Evolutionary conservation across 2,113 vertebrate species (phyloP), one percentile per base, ranked within the genome.

Genomic region (Cynocephalus volans): DNA sequence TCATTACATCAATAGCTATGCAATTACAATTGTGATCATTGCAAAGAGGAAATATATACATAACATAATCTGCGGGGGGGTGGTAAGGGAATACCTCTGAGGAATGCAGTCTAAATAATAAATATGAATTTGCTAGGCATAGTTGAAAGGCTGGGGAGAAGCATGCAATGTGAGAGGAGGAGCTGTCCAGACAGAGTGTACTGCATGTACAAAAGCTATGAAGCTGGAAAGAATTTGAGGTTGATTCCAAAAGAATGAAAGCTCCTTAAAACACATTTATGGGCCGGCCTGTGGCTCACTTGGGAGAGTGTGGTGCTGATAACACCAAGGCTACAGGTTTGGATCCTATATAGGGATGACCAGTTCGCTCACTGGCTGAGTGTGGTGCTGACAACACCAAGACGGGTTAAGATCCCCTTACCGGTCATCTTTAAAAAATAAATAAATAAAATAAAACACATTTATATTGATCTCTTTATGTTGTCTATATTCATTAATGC

Each of bases 1-100:
- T 85, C n/a, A 77, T 96, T 90, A 45, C 18, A 18, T 93, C 75
- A 91, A n/a, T 90, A 73, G 76, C 60, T 90, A 23, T 60, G 79
- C 24, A 84, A 3, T 96, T 89, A 75, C 4, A 90, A 65, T 69
- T 95, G 54, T 90, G 45, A 84, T 86, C 45, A 69, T 96, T 85
- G 31, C 48, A 83, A 91, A 93, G 60, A 84, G 60, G 48, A 76
- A 60, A 76, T 75, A 73, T 70, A 88, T 56, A 73, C 79, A n/a
- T 86, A 72, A 62, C 19, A 18, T 62, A 76, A 64, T 52, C 12
- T 87, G 41, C 4, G 41, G 41, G 41, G 10, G 28, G 31, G 52
- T n/a, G 24, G 48, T 91, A 45, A 48, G 31, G 56, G 33, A 88
- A 79, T 28, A 36, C 45, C 7, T 94, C 36, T 93, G 81, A 92